A percentile compares a stretch with the other conserved stretches of the same genome.
These are phyloP conservation scores for Biston stratarius DNA, from an alignment of 2,888 invertebrate species.

Conservation along the genomic window DNA sequence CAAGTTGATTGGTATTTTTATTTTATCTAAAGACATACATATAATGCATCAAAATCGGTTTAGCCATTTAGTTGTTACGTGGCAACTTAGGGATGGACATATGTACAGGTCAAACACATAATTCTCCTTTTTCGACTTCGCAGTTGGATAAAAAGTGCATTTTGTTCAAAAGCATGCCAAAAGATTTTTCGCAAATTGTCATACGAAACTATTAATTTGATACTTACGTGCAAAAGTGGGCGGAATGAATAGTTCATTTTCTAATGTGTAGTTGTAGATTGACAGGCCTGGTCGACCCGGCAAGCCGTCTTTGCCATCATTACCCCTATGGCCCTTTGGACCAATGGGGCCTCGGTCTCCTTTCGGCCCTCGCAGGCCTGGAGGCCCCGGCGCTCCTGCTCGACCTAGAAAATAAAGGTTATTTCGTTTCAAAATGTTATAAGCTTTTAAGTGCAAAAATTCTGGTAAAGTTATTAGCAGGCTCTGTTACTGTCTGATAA, in stretches of 20 bases:
- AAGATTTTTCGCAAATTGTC: too few species aligned
- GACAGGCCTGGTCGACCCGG: constrained; percentile 94
- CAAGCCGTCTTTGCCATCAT: constrained; percentile 90
- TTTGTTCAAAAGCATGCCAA: too few species aligned
- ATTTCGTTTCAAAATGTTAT: not conserved
- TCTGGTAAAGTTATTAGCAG: not conserved
- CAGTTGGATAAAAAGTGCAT: too few species aligned
- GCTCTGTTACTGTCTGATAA: too few species aligned
- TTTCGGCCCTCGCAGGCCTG: constrained; percentile 90
- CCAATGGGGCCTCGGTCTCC: constrained; percentile 90
- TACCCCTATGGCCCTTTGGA: constrained; percentile 90
- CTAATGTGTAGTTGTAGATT: constrained; percentile 90
- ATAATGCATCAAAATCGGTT: too few species aligned
- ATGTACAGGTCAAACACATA: too few species aligned
- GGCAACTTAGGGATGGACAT: too few species aligned
- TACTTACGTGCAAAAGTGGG: constrained; percentile 90
- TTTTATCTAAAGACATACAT: too few species aligned
- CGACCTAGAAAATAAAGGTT: constrained; percentile 79
- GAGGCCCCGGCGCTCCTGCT: constrained; percentile 88
- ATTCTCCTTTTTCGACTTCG: too few species aligned
- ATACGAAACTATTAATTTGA: too few species aligned
- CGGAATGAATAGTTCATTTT: constrained; percentile 92
- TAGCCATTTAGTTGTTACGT: too few species aligned
- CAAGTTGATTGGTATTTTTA: too few species aligned
- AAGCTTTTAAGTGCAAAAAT: not conserved